These are phyloP conservation scores for Rissa tridactyla DNA, from an alignment of 2,113 vertebrate species.

Conservation along the genomic window DNA sequence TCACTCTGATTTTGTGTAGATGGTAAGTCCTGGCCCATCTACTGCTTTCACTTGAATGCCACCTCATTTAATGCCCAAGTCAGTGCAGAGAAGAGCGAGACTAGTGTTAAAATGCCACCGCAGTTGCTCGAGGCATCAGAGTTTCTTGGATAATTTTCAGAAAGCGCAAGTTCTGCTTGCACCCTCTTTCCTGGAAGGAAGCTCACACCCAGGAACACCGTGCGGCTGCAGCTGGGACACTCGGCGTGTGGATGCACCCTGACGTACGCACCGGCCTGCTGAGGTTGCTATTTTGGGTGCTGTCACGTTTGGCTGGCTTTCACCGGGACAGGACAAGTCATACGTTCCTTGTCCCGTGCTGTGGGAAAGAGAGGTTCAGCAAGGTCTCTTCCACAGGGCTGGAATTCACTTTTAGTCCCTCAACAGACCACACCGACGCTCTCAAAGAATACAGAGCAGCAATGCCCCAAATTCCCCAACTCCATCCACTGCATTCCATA, in stretches of 20 bases:
- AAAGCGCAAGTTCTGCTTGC: neutral
- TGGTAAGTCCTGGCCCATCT: neutral
- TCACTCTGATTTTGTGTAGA: neutral
- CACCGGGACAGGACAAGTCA: neutral
- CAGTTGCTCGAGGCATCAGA: neutral
- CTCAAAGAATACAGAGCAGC: neutral
- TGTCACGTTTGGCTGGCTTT: neutral
- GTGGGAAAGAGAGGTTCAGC: neutral
- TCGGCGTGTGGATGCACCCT: accelerated
- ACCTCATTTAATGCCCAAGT: neutral
- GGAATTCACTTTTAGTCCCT: neutral
- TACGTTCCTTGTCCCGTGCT: neutral
- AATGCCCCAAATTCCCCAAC: neutral
- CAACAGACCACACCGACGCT: neutral
- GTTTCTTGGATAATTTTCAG: neutral
- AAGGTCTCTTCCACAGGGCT: neutral
- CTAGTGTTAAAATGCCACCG: neutral
- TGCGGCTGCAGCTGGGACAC: accelerated
- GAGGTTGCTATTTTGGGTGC: neutral
- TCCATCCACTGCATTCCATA: neutral
- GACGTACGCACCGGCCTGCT: accelerated
- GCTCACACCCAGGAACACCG: neutral
- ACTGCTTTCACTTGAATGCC: neutral
- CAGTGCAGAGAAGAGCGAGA: neutral
- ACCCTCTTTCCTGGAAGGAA: neutral